Evolutionary conservation across 1,140 invertebrate genomes (phyloP).

Genomic region (Drosophila kikkawai): DNA sequence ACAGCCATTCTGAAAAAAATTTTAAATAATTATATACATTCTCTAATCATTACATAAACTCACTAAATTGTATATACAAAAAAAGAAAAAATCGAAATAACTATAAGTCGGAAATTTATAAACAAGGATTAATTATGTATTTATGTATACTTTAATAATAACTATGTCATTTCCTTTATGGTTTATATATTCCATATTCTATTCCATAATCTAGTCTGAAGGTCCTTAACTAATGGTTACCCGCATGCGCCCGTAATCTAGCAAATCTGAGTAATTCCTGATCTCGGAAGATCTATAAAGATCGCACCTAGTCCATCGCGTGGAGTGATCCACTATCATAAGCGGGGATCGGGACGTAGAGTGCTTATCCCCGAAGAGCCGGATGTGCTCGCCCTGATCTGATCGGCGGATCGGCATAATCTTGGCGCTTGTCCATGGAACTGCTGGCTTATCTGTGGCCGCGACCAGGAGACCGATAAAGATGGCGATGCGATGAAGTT

Average conservation of each 20-base stretch:
- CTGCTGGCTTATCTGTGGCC: conserved; percentile 47
- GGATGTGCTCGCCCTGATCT: conserved; percentile 17
- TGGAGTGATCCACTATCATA: conserved; percentile 19
- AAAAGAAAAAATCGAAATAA: too few species aligned
- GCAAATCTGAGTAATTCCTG: not conserved
- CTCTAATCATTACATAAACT: too few species aligned
- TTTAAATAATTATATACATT: not conserved
- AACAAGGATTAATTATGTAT: not conserved
- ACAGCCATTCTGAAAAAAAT: not conserved
- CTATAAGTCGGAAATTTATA: too few species aligned
- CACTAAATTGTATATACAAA: not conserved
- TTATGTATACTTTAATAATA: not conserved
- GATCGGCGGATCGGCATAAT: conserved; percentile 7
- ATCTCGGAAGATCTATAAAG: conserved; percentile 8
- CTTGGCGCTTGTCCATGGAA: conserved; percentile 16
- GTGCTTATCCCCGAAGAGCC: conserved; percentile 15
- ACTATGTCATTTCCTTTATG: not conserved
- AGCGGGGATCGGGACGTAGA: not conserved
- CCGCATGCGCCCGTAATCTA: not conserved
- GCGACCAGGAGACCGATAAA: conserved; percentile 37
- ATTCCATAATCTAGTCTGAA: not conserved
- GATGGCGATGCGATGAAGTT: conserved; percentile 33
- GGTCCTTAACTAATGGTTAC: not conserved
- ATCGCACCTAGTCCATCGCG: conserved; percentile 16
- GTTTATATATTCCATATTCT: not conserved